A percentile compares a stretch with the other conserved stretches of the same genome.
Conservation (phyloP, 2,113 vertebrate species). For the Progne subis region DNA sequence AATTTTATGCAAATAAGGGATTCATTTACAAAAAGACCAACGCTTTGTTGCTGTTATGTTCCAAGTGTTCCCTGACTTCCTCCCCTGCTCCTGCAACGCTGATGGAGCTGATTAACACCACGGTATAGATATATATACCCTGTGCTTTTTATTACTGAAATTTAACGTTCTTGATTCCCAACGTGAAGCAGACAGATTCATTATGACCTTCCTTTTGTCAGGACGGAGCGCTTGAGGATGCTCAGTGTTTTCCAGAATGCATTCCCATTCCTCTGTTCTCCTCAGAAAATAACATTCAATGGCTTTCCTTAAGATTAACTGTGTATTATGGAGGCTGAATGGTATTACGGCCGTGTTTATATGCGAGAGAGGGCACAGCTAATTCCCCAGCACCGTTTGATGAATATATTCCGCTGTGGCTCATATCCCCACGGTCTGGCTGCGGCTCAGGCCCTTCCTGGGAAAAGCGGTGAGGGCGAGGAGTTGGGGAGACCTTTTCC, state of each 20-base stretch:
- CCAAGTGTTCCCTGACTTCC: not conserved
- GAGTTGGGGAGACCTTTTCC: not conserved
- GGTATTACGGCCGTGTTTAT: not conserved
- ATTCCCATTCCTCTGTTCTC: not conserved
- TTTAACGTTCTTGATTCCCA: not conserved
- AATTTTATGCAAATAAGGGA: not conserved
- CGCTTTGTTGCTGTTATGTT: not conserved
- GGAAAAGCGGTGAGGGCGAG: not conserved
- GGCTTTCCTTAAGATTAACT: constrained; percentile 4
- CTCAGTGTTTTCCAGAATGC: not conserved
- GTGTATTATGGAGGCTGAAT: not conserved
- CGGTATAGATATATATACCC: rapidly evolving
- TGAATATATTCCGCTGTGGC: constrained; percentile 43
- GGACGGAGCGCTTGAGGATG: not conserved
- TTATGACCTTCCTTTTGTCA: not conserved
- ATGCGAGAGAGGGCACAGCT: not conserved
- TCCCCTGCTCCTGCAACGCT: not conserved
- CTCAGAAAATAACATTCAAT: not conserved
- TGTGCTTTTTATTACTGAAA: not conserved
- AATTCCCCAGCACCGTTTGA: constrained; percentile 47
- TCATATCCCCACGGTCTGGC: not conserved
- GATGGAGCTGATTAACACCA: not conserved
- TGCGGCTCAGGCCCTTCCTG: not conserved
- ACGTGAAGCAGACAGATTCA: not conserved
- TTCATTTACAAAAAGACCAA: not conserved